Base-by-base conservation (phyloP, 2,888 invertebrate species). In the Hyposoter didymator region DNA sequence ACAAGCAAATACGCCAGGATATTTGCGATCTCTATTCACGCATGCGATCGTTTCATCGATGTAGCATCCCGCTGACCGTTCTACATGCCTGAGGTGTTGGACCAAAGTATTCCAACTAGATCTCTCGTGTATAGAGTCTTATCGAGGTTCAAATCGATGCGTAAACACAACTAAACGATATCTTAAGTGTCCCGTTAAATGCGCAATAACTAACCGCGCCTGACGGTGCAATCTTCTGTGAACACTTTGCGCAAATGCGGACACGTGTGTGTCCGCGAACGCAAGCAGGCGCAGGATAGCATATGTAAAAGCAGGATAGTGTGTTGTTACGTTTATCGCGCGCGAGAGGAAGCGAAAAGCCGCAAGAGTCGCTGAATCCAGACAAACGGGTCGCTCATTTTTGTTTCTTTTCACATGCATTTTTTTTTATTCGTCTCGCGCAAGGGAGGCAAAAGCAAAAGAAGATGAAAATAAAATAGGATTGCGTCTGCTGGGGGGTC, bases 151-250 rank as follows among this genome's bases (percentile, higher is more conserved):
- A 74, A 85, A 85, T 85, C 80, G 85, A 85, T 78, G 73, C 73
- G 83, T 81, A 85, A 85, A 85, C 82, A 85, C 69, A 39, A 80
- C 73, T 74, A 80, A 83, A 85, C 80, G 85, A 85, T 83, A 85
- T 85, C 83, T 85, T 85, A 74, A 85, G 76, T 78, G 80, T 83
- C 80, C 82, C 80, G 69, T 85, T 85, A 78, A 81, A 85, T 69
- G 73, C 80, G 67, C 83, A 64, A 80, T 85, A 85, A 85, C 85
- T 83, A 78, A 80, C 78, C 85, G 62, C 39, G 39, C 39, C 39
- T 76, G 73, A 69, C 72, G 73, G 62, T 78, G 67, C 62, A 83
- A 72, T 75, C 43, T 70, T 72, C 75, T 55, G 47, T 22, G 10
- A 2, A 70, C 47, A 47, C 52, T 22, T n/a, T 74, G 49, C 49